A percentile compares a stretch with the other conserved stretches of the same genome.
Conservation (phyloP, 1,140 invertebrate species). For the Zaprionus ornatus region DNA sequence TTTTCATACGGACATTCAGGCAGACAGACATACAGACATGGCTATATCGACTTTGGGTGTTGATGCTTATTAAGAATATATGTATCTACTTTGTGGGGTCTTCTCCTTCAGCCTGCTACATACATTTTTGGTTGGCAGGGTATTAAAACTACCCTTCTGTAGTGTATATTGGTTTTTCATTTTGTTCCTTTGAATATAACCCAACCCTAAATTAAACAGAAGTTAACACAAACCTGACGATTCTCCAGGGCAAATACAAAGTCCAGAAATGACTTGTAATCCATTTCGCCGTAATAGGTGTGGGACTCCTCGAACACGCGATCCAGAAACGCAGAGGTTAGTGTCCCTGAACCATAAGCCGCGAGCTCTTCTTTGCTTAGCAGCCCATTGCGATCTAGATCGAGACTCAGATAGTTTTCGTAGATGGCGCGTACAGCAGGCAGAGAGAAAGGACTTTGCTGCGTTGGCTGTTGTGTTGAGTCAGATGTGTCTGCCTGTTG, state of each 20-base stretch:
- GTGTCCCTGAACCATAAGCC: slow-evolving; percentile 94
- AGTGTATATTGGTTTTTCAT: no score
- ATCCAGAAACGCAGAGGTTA: slow-evolving; percentile 96
- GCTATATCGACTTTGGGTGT: no score
- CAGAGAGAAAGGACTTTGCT: slow-evolving; percentile 97
- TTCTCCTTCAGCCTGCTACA: no score
- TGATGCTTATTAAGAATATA: no score
- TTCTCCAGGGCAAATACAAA: slow-evolving; percentile 97
- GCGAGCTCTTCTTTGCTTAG: slow-evolving; percentile 94
- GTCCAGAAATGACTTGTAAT: slow-evolving; percentile 98
- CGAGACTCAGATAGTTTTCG: slow-evolving; percentile 96
- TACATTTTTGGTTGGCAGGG: no score
- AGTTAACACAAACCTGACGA: slow-evolving; percentile 88
- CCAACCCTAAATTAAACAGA: background rate
- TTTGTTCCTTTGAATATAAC: no score
- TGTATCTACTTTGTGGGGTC: no score
- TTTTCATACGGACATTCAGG: no score
- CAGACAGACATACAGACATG: no score
- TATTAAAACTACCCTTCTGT: no score
- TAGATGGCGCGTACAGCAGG: slow-evolving; percentile 95
- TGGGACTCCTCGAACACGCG: slow-evolving; percentile 97
- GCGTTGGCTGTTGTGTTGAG: slow-evolving; percentile 91
- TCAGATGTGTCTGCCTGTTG: slow-evolving; percentile 91
- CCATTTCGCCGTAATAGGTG: slow-evolving; percentile 98
- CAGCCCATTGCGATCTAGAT: slow-evolving; percentile 98